Conservation (phyloP, 2,113 vertebrate species). For the Nothoprocta perdicaria region DNA sequence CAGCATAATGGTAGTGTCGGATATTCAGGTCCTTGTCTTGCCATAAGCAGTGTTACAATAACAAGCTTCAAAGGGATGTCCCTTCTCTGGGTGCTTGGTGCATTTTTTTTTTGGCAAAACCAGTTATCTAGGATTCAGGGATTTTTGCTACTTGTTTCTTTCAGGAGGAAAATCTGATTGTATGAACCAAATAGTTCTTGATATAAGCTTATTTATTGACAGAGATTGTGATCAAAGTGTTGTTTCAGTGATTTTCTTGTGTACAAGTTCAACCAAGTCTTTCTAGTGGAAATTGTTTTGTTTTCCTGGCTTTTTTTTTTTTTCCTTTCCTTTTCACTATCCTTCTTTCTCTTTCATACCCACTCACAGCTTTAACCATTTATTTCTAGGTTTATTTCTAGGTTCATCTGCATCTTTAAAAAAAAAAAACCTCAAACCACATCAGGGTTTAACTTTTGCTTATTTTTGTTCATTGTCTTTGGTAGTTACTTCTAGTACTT, state of each 20-base stretch:
- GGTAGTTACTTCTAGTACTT: neutral
- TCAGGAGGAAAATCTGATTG: neutral
- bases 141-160: neutral
- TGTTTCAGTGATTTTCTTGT: neutral
- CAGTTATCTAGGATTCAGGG: neutral
- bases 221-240: neutral
- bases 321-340: neutral
- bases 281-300: neutral
- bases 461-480: neutral
- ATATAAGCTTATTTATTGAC: neutral
- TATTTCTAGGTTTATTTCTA: neutral
- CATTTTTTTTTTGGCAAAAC: neutral
- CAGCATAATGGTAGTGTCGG: neutral
- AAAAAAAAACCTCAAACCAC: neutral
- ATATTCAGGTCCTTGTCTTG: neutral
- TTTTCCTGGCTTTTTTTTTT: neutral
- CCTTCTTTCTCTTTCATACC: neutral
- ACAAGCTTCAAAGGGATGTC: accelerated
- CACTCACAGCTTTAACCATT: neutral
- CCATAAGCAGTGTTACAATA: neutral
- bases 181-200: neutral
- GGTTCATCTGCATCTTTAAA: neutral
- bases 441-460: neutral
- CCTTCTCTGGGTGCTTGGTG: neutral
- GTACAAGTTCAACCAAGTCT: neutral